Evolutionary conservation across 2,888 invertebrate genomes (phyloP).

Genomic region (Molanna angustata): DNA sequence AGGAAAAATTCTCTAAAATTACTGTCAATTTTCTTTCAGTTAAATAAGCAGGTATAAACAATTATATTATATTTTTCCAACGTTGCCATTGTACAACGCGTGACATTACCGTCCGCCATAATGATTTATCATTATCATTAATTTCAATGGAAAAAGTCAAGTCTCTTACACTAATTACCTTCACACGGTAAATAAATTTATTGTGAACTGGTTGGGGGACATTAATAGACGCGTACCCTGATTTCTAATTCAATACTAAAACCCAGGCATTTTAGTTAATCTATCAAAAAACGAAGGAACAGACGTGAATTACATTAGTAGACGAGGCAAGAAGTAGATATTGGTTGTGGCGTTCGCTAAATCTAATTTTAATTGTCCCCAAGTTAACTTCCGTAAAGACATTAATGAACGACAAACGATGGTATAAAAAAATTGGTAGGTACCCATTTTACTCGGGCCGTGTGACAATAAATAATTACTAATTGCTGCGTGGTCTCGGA

Average conservation of each 20-base stretch:
- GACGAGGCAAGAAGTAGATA: not conserved
- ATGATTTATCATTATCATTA: not conserved
- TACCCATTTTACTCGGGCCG: too few relatives aligned
- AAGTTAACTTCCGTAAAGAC: conserved; percentile 20
- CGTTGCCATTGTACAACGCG: too few relatives aligned
- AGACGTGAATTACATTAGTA: not conserved
- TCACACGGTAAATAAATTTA: not conserved
- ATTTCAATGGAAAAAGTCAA: not conserved
- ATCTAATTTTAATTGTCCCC: conserved; percentile 19
- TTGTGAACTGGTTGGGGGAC: not conserved
- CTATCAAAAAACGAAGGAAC: not conserved
- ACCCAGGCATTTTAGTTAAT: not conserved
- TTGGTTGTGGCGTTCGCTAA: not conserved
- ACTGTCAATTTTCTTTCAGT: too few relatives aligned
- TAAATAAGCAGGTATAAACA: too few relatives aligned
- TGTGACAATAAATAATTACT: too few relatives aligned
- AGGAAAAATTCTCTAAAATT: too few relatives aligned
- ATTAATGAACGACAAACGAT: conserved; percentile 19
- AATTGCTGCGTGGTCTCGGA: too few relatives aligned
- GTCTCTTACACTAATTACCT: not conserved
- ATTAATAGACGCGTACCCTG: not conserved
- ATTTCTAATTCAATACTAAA: not conserved
- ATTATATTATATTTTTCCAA: too few relatives aligned
- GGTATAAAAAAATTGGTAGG: not conserved
- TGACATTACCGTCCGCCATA: not conserved